Conservation (phyloP, 2,797 vertebrate genomes). For the Tenualosa thibaudeaui region DNA sequence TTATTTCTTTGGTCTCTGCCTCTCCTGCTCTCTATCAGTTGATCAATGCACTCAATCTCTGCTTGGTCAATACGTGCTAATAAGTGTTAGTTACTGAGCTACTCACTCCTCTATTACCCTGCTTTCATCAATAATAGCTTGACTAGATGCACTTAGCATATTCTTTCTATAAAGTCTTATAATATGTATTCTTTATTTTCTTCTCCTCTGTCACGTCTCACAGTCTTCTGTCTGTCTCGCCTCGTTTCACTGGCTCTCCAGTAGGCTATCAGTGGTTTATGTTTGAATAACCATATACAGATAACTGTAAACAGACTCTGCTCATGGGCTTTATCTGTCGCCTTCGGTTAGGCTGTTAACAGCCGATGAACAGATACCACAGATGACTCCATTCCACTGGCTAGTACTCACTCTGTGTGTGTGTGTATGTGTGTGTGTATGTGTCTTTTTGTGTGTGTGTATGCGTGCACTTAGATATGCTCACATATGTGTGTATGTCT, state of each 20-base stretch:
- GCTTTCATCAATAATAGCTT: too few relatives aligned
- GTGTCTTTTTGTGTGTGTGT: slow-evolving; percentile 16
- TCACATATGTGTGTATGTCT: not conserved
- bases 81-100: too few relatives aligned
- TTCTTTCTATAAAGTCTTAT: not conserved
- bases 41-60: too few relatives aligned
- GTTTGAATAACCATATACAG: not conserved
- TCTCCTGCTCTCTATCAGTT: too few relatives aligned
- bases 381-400: not conserved
- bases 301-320: slow-evolving; percentile 11
- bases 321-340: not conserved
- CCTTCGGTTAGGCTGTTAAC: not conserved
- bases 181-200: not conserved
- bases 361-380: slow-evolving; percentile 3
- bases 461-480: not conserved
- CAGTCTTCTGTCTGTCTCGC: not conserved
- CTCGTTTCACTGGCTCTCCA: not conserved
- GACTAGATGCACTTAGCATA: too few relatives aligned
- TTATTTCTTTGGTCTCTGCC: not conserved
- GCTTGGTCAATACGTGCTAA: not conserved
- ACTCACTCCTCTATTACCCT: too few relatives aligned
- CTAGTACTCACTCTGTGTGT: not conserved
- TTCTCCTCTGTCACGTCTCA: not conserved
- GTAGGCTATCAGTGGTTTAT: not conserved
- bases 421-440: slow-evolving; percentile 6